Percentiles rank a stretch among this genome's conserved stretches.
Conservation (phyloP, 1,140 invertebrate species). For the Orussus abietinus region DNA sequence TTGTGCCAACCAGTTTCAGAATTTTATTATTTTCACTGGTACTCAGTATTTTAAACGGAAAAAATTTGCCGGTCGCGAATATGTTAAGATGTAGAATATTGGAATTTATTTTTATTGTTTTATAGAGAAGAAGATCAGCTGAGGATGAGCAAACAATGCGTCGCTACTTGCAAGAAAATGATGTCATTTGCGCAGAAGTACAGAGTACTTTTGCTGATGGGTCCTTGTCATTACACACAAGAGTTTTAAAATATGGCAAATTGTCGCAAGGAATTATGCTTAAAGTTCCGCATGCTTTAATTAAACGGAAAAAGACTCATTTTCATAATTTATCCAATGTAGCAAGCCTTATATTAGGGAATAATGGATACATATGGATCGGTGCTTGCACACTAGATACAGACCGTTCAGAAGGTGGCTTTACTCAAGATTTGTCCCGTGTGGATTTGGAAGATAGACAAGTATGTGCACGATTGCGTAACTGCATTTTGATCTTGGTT, state of each 20-base stretch:
- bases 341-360: conserved; percentile 88
- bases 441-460: conserved; percentile 71
- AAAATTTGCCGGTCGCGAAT: too few species aligned
- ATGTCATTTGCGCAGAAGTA: conserved; percentile 96
- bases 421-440: conserved; percentile 73
- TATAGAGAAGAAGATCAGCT: conserved; percentile 79
- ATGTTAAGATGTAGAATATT: too few species aligned
- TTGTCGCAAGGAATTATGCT: conserved; percentile 84
- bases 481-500: conserved; percentile 83
- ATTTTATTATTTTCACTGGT: too few species aligned
- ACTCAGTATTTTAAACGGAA: too few species aligned
- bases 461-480: conserved; percentile 80
- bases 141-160: conserved; percentile 99
- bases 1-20: too few species aligned
- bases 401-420: conserved; percentile 72
- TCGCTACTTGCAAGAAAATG: conserved; percentile 90
- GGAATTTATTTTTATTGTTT: conserved; percentile 22
- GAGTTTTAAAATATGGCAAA: conserved; percentile 96
- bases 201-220: conserved; percentile 91
- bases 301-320: conserved; percentile 93
- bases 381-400: conserved; percentile 64
- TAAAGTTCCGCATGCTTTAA: conserved; percentile 87
- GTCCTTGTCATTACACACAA: conserved; percentile 87
- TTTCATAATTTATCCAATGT: conserved; percentile 92
- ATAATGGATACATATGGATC: conserved; percentile 97